These are phyloP conservation scores for Melanargia galathea DNA, from an alignment of 2,888 invertebrate species.

Conservation along the genomic window DNA sequence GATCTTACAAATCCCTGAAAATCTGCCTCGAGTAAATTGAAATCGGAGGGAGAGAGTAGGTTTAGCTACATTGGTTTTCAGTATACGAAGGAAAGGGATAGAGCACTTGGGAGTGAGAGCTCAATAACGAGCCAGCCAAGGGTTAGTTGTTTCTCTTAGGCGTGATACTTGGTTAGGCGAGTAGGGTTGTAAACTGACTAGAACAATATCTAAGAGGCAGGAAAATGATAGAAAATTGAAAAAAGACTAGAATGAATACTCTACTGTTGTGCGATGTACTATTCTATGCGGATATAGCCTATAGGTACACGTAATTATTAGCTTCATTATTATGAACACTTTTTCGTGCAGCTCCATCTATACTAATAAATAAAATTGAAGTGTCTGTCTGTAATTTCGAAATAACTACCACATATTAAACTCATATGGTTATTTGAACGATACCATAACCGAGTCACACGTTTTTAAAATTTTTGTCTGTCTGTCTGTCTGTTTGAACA, in stretches of 20 bases:
- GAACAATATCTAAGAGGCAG: neutral
- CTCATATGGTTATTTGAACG: too few species aligned
- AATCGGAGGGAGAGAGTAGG: slow-evolving; percentile 74
- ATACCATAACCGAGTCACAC: too few species aligned
- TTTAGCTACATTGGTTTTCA: slow-evolving; percentile 43
- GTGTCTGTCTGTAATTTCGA: too few species aligned
- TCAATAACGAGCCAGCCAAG: slow-evolving; percentile 82
- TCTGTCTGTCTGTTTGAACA: too few species aligned
- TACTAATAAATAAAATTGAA: too few species aligned
- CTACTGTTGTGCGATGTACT: neutral
- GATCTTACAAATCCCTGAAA: slow-evolving; percentile 78
- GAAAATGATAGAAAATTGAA: neutral
- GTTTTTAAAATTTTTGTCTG: too few species aligned
- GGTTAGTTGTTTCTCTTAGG: slow-evolving; percentile 80
- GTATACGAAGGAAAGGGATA: slow-evolving; percentile 55
- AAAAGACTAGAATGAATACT: neutral
- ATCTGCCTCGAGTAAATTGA: slow-evolving; percentile 82
- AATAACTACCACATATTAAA: too few species aligned
- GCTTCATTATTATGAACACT: too few species aligned
- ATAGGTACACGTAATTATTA: too few species aligned
- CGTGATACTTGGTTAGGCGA: slow-evolving; percentile 63
- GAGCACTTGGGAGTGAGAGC: slow-evolving; percentile 74
- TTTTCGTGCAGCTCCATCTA: too few species aligned
- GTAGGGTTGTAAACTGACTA: slow-evolving; percentile 6
- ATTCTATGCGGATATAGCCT: neutral